phyloP scores from a whole-genome alignment of 1,140 invertebrate genomes.

The Meloidogyne chitwoodi region DNA sequence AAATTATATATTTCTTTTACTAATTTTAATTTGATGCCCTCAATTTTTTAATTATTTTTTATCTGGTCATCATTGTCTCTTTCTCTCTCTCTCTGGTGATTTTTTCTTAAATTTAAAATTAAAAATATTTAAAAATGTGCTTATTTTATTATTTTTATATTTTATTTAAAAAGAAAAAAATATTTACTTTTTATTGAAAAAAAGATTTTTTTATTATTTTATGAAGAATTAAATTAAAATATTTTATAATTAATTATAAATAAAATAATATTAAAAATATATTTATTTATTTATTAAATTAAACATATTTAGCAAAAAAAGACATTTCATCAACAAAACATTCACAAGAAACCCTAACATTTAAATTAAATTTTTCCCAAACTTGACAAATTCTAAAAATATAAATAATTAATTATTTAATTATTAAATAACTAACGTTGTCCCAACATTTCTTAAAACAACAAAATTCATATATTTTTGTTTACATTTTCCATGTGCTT shows the following conservation, averaged over 20 bases:
- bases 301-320: conserved; percentile 60
- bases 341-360: conserved; percentile 59
- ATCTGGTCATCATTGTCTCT: background rate
- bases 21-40: no score
- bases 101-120: background rate
- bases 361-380: conserved; percentile 60
- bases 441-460: conserved; percentile 57
- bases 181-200: no score
- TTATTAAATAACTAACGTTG: conserved; percentile 19
- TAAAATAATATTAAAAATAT: background rate
- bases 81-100: background rate
- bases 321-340: conserved; percentile 61
- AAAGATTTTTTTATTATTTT: no score
- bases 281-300: no score
- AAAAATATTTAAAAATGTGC: background rate
- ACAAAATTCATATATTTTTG: conserved; percentile 61
- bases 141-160: no score
- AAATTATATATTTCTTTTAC: no score
- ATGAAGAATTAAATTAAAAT: no score
- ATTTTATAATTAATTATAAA: background rate
- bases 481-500: conserved; percentile 60
- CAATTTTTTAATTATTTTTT: background rate
- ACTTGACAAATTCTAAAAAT: conserved; percentile 45
- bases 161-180: no score
- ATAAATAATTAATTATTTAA: background rate